Evolutionary conservation across 1,140 invertebrate species (phyloP).

Genomic region (Halyomorpha halys): DNA sequence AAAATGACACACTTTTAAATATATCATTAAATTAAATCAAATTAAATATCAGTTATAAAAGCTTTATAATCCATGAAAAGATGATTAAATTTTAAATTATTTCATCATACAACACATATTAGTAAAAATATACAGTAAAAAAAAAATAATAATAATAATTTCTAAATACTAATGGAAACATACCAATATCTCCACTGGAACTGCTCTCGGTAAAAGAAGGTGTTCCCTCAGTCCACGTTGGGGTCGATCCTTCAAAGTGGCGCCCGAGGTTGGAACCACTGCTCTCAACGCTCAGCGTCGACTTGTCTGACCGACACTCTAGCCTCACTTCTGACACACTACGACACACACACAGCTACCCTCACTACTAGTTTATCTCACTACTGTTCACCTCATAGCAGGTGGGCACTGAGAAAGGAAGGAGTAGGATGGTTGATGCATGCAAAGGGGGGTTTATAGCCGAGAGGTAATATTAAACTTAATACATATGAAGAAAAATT

Average conservation of each 20-base stretch:
- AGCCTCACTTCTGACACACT: conserved; percentile 47
- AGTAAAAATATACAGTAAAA: too few relatives aligned
- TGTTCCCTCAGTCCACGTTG: conserved; percentile 95
- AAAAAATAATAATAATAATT: too few relatives aligned
- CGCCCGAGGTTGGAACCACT: conserved; percentile 39
- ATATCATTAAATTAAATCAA: too few relatives aligned
- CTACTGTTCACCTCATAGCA: neutral
- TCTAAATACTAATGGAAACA: conserved; percentile 32
- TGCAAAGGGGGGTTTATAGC: neutral
- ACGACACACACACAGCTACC: conserved; percentile 25
- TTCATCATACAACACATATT: too few relatives aligned
- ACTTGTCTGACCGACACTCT: conserved; percentile 50
- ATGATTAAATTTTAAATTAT: too few relatives aligned
- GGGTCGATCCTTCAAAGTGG: conserved; percentile 75
- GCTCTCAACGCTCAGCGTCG: conserved; percentile 57
- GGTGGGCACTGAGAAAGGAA: neutral
- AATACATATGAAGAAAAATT: too few relatives aligned
- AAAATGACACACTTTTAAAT: too few relatives aligned
- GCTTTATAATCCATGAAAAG: too few relatives aligned
- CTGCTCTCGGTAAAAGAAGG: conserved; percentile 94
- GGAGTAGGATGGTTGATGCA: neutral
- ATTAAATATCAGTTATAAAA: too few relatives aligned
- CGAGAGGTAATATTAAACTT: too few relatives aligned
- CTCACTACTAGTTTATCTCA: conserved; percentile 10
- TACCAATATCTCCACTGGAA: conserved; percentile 81